Evolutionary conservation across 2,888 invertebrate species (phyloP).

Genomic region (Stegophylla sp.): DNA sequence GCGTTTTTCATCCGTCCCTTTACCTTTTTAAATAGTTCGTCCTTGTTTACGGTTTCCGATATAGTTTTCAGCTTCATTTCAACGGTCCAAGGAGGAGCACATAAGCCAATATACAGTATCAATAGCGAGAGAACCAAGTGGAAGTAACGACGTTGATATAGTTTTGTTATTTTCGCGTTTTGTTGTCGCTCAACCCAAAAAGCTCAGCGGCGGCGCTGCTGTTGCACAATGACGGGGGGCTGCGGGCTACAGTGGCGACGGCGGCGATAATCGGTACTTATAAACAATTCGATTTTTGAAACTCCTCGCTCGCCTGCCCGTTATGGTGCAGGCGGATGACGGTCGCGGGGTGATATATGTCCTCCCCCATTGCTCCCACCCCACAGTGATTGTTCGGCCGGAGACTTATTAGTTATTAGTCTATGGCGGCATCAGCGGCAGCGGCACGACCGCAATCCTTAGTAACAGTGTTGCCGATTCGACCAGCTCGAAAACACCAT

Average conservation of each 20-base stretch:
- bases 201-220: constrained; percentile 1
- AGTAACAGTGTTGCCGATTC: constrained; percentile 1
- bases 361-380: background rate
- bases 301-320: background rate
- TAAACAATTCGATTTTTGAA: constrained; percentile 58
- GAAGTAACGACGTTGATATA: background rate
- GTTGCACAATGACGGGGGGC: background rate
- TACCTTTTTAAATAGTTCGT: constrained; percentile 56
- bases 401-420: background rate
- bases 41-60: constrained; percentile 53
- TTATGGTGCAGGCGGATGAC: background rate
- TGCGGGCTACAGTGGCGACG: constrained; percentile 8
- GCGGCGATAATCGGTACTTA: background rate
- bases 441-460: background rate
- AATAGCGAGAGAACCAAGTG: too few relatives aligned
- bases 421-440: background rate
- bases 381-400: background rate
- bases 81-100: constrained; percentile 19
- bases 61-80: constrained; percentile 57
- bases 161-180: background rate
- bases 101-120: background rate
- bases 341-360: background rate
- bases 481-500: background rate
- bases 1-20: background rate
- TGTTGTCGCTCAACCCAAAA: background rate